These are phyloP conservation scores for Heptranchias perlo DNA, from an alignment of 2,113 vertebrate genomes.

Conservation along the genomic window DNA sequence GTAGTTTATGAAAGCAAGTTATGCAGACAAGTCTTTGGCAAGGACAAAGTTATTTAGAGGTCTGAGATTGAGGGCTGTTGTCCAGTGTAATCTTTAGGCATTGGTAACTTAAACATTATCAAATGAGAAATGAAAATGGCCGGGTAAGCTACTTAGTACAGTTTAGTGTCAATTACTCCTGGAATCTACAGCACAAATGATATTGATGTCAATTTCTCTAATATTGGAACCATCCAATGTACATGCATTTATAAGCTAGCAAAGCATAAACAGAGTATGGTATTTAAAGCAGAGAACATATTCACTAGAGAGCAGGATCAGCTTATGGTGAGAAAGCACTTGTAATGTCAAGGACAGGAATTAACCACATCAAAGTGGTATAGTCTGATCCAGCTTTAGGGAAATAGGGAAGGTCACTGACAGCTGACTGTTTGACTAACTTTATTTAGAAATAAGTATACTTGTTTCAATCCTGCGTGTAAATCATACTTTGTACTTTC, in stretches of 20 bases:
- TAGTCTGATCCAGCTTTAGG: background rate
- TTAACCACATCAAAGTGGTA: background rate
- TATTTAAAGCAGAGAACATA: background rate
- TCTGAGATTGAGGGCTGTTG: background rate
- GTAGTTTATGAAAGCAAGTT: background rate
- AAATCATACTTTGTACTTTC: background rate
- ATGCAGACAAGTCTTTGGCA: background rate
- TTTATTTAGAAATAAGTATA: constrained; percentile 12
- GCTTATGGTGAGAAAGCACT: background rate
- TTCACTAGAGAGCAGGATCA: background rate
- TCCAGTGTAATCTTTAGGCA: background rate
- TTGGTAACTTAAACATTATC: background rate
- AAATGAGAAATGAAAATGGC: background rate
- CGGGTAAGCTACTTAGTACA: background rate
- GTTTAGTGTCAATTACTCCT: background rate
- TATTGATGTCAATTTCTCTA: background rate
- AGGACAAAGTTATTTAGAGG: background rate
- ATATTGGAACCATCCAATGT: background rate
- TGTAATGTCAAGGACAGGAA: constrained; percentile 1
- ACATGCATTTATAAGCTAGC: background rate
- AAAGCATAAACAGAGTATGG: too few species aligned
- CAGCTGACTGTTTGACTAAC: background rate
- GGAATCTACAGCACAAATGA: background rate
- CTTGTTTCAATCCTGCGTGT: background rate
- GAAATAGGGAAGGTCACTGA: background rate